Evolutionary conservation across 2,797 vertebrate genomes (phyloP).

Genomic region (Todus mexicanus): DNA sequence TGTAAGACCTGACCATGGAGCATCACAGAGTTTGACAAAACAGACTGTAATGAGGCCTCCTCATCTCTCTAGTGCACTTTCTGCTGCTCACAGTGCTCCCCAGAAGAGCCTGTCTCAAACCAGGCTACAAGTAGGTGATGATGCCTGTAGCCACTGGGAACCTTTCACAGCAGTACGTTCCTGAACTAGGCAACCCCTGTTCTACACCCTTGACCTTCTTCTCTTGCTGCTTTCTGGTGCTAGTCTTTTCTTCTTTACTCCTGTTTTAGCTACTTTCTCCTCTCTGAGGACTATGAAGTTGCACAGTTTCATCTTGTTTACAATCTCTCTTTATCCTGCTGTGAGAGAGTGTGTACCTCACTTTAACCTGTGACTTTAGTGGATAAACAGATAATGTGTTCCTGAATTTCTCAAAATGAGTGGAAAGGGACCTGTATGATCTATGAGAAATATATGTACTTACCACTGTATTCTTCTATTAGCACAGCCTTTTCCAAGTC

Average conservation of each 20-base stretch:
- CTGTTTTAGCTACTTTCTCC: neutral
- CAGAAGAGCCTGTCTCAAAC: neutral
- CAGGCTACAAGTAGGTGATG: neutral
- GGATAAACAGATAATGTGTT: neutral
- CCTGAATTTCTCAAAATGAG: neutral
- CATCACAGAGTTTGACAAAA: neutral
- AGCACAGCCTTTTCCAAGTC: neutral
- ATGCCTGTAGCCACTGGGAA: neutral
- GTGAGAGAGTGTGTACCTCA: neutral
- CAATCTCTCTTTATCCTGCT: neutral
- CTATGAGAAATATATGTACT: neutral
- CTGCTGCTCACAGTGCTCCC: neutral
- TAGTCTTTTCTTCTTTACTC: neutral
- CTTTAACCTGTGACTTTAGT: neutral
- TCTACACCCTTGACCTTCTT: neutral
- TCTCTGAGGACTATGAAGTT: neutral
- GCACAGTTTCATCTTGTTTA: neutral
- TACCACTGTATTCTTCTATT: neutral
- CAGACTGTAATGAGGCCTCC: fast-evolving
- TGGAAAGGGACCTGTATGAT: neutral
- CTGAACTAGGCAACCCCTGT: neutral
- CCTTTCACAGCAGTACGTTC: neutral
- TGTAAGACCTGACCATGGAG: fast-evolving
- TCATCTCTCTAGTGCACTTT: neutral
- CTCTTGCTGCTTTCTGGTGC: neutral